phyloP scores from a whole-genome alignment of 2,888 invertebrate species.

The Cremastinae sp. region DNA sequence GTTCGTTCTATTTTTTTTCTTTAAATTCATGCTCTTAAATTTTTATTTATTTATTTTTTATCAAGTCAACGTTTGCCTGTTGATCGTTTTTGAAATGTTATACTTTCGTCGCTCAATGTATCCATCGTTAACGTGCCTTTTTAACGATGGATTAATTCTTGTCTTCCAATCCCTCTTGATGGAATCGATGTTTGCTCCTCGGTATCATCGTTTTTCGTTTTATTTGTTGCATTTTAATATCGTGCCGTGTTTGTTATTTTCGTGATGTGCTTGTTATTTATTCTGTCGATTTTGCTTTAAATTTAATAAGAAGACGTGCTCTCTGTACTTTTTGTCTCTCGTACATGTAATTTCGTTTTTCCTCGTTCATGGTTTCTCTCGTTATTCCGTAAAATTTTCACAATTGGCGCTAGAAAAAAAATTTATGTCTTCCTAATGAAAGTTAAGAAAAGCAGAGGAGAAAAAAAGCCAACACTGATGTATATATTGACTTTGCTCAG shows the following conservation, averaged over 20 bases:
- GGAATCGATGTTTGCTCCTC: conserved; percentile 26
- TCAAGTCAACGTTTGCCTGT: conserved; percentile 23
- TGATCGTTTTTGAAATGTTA: too few relatives aligned
- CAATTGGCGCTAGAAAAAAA: background rate
- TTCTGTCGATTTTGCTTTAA: too few relatives aligned
- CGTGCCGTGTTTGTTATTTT: too few relatives aligned
- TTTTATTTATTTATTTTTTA: background rate
- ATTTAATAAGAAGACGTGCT: too few relatives aligned
- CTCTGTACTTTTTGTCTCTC: too few relatives aligned
- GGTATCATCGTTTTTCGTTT: conserved; percentile 32
- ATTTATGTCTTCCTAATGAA: conserved; percentile 36
- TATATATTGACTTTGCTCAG: conserved; percentile 81
- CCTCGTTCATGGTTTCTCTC: background rate
- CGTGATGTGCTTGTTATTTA: too few relatives aligned
- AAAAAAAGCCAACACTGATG: conserved; percentile 78
- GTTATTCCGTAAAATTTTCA: too few relatives aligned
- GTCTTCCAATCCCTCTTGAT: conserved; percentile 9
- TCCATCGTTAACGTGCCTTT: conserved; percentile 1
- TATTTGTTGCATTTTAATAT: too few relatives aligned
- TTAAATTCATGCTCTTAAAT: too few relatives aligned
- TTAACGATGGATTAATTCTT: conserved; percentile 38
- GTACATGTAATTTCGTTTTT: too few relatives aligned
- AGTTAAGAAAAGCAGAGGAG: conserved; percentile 15
- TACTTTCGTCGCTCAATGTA: too few relatives aligned
- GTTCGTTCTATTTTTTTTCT: background rate